A percentile compares a stretch with the other conserved stretches of the same genome.
phyloP scores from a whole-genome alignment of 2,113 vertebrate genomes.

The Athene noctua region DNA sequence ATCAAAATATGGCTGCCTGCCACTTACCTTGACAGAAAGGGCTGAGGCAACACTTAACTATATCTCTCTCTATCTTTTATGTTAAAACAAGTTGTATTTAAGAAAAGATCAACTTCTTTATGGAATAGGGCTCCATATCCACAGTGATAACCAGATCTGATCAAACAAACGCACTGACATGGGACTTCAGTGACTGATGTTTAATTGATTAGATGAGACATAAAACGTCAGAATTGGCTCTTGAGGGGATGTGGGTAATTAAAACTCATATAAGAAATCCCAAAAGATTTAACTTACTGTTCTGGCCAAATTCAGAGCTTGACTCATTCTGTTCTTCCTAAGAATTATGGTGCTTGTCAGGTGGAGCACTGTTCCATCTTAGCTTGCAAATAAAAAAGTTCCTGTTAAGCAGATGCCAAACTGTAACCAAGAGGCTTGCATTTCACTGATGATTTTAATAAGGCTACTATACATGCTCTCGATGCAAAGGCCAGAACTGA shows the following conservation, averaged over 20 bases:
- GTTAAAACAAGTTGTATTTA: background rate
- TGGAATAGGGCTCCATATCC: background rate
- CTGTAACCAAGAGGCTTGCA: background rate
- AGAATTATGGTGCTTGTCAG: background rate
- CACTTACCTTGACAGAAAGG: background rate
- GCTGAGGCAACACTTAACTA: background rate
- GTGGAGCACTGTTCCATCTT: background rate
- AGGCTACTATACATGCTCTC: background rate
- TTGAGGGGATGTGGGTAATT: background rate
- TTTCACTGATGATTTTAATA: background rate
- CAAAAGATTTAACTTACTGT: background rate
- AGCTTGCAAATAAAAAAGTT: background rate
- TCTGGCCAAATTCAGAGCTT: background rate
- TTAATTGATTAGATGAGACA: background rate
- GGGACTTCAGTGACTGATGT: background rate
- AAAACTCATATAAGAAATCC: background rate
- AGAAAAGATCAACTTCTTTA: background rate
- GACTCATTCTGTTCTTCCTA: background rate
- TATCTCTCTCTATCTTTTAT: background rate
- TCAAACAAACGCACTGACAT: background rate
- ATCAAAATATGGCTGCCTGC: background rate
- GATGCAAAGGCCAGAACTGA: background rate
- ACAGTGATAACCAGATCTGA: background rate
- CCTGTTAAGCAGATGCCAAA: background rate
- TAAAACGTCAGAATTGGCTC: background rate